A percentile compares a stretch with the other conserved stretches of the same genome.
Evolutionary conservation across 2,797 vertebrate genomes (phyloP).

Genomic region (Astyanax mexicanus): DNA sequence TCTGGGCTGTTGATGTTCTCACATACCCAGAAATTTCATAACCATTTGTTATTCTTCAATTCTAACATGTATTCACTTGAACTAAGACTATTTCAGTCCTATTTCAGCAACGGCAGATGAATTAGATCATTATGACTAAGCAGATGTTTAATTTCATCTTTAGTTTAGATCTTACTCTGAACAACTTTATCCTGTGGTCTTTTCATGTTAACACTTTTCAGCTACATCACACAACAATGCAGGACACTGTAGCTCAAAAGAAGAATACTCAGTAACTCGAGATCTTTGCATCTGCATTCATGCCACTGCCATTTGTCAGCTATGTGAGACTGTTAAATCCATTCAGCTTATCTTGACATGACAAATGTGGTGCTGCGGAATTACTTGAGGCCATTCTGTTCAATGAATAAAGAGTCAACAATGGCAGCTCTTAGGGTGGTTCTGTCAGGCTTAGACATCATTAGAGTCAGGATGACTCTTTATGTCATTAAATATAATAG

Average conservation of each 20-base stretch:
- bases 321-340: slow-evolving; percentile 37
- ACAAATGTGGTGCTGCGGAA: slow-evolving; percentile 36
- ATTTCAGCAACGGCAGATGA: slow-evolving; percentile 26
- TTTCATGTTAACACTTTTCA: slow-evolving; percentile 28
- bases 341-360: slow-evolving; percentile 35
- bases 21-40: slow-evolving; percentile 19
- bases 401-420: slow-evolving; percentile 27
- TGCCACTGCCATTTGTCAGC: slow-evolving; percentile 44
- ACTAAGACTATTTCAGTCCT: neutral
- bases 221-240: slow-evolving; percentile 14
- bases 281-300: slow-evolving; percentile 44
- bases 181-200: slow-evolving; percentile 33
- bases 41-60: slow-evolving; percentile 21
- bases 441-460: slow-evolving; percentile 21
- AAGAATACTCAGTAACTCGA: slow-evolving; percentile 36
- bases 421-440: slow-evolving; percentile 36
- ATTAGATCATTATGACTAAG: slow-evolving; percentile 3
- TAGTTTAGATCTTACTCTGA: slow-evolving; percentile 23
- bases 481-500: neutral
- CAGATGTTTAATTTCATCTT: slow-evolving; percentile 13
- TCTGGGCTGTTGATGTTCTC: neutral
- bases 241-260: slow-evolving; percentile 28
- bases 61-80: slow-evolving; percentile 8
- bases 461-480: neutral
- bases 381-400: slow-evolving; percentile 30